Conservation (phyloP, 2,797 vertebrate species). For the Cossypha polioptera region DNA sequence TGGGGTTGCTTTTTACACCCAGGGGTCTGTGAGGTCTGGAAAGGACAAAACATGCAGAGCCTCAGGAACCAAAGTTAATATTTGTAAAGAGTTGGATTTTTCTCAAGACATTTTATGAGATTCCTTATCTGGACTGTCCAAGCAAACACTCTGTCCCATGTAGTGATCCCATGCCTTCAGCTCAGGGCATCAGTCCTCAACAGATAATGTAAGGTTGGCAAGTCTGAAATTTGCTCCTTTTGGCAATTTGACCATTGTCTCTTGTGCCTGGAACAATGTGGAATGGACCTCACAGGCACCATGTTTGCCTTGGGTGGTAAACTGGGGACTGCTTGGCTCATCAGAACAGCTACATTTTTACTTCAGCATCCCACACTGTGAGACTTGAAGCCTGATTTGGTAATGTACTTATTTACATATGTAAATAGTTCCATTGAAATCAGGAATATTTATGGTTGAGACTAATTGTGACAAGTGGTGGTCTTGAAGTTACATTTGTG, state of each 20-base stretch:
- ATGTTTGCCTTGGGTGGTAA: neutral
- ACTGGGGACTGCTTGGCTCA: neutral
- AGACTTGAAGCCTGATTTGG: conserved; percentile 1
- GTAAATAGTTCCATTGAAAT: conserved; percentile 6
- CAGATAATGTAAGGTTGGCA: neutral
- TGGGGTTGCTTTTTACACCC: neutral
- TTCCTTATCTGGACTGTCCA: neutral
- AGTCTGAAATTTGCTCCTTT: neutral
- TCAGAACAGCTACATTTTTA: neutral
- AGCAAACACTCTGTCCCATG: neutral
- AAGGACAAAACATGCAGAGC: neutral
- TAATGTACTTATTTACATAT: neutral
- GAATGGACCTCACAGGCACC: neutral
- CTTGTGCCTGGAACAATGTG: neutral
- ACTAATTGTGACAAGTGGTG: conserved; percentile 21
- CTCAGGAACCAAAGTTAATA: neutral
- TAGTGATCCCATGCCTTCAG: neutral
- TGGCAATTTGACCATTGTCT: neutral
- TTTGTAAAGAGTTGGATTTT: neutral
- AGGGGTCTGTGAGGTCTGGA: neutral
- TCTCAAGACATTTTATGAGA: neutral
- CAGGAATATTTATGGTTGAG: neutral
- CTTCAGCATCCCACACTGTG: neutral
- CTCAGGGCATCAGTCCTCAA: neutral
- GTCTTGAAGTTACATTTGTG: neutral